Conservation (phyloP, 2,797 vertebrate genomes). For the Gymnopithys bicolor region DNA sequence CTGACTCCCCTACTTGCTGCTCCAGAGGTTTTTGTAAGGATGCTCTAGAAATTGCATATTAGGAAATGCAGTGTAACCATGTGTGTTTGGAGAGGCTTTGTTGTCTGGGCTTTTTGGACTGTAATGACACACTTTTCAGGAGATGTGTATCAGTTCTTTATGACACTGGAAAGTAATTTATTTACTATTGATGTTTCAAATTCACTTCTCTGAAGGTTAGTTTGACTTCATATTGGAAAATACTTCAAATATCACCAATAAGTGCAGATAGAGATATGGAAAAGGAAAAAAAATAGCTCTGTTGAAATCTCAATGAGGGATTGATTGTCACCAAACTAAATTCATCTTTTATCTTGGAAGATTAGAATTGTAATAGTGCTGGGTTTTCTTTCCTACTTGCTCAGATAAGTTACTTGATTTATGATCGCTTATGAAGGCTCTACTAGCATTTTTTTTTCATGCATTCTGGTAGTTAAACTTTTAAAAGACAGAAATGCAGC, state of each 20-base stretch:
- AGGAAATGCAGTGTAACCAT: neutral
- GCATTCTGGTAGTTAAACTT: neutral
- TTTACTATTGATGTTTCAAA: neutral
- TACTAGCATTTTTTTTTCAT: constrained; percentile 3
- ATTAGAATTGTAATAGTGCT: neutral
- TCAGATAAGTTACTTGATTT: neutral
- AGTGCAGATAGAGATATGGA: neutral
- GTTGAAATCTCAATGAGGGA: neutral
- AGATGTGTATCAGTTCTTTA: neutral
- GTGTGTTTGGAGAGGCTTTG: neutral
- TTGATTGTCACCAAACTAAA: neutral
- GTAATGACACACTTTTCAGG: neutral
- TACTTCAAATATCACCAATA: neutral
- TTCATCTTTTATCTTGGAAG: neutral
- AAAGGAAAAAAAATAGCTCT: neutral
- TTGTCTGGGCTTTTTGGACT: neutral
- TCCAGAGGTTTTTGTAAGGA: neutral
- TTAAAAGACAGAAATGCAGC: neutral
- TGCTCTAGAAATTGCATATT: neutral
- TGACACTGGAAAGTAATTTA: neutral
- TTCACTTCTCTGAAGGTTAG: neutral
- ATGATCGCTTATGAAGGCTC: neutral
- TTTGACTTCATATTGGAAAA: neutral
- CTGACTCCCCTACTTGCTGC: rapidly evolving
- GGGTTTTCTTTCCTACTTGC: neutral